phyloP scores from a whole-genome alignment of 2,113 vertebrate genomes.

The Apodemus sylvaticus region DNA sequence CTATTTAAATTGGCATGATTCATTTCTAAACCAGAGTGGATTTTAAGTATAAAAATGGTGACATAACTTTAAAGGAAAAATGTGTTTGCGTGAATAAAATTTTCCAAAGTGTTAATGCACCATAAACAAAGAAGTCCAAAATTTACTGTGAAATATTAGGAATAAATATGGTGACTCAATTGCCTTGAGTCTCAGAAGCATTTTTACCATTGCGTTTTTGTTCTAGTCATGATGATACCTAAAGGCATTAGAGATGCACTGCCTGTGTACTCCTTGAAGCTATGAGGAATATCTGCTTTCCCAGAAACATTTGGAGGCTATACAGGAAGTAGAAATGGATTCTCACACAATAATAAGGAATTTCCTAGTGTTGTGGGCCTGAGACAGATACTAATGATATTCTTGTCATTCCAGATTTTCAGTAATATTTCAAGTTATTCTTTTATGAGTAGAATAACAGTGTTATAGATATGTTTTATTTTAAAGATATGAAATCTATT shows the following conservation, averaged over 20 bases:
- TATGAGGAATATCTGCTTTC: neutral
- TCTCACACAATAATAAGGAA: neutral
- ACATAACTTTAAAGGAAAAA: neutral
- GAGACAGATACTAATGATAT: neutral
- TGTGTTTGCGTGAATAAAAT: neutral
- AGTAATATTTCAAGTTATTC: neutral
- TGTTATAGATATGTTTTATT: neutral
- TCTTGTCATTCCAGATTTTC: conserved; percentile 10
- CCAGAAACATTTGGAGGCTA: neutral
- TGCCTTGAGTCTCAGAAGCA: neutral
- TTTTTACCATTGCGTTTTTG: neutral
- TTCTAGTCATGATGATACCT: no score
- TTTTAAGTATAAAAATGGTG: neutral
- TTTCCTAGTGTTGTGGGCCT: neutral
- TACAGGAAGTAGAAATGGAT: neutral
- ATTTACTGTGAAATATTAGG: neutral
- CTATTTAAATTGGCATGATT: neutral
- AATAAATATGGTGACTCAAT: neutral
- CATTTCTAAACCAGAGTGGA: neutral
- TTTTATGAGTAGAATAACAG: neutral
- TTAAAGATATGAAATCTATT: conserved; percentile 22
- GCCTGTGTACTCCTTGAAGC: neutral
- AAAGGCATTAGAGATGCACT: fast-evolving
- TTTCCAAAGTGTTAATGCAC: neutral
- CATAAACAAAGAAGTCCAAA: neutral